phyloP scores from a whole-genome alignment of 2,797 vertebrate genomes.

The Hyperoplus lanceolatus region DNA sequence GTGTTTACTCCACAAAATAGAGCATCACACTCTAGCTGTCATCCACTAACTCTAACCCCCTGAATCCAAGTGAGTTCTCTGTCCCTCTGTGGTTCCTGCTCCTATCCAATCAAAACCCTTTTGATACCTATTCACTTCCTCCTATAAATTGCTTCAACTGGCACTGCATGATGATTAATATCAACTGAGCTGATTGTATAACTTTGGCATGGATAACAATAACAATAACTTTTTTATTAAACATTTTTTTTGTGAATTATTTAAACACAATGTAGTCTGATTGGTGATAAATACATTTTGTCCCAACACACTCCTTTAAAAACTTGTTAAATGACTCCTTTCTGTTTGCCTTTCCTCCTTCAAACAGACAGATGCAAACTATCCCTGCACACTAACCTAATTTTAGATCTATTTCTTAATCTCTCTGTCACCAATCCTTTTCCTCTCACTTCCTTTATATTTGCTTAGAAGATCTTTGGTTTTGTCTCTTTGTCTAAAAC shows the following conservation, averaged over 20 bases:
- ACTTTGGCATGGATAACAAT: slow-evolving; percentile 7
- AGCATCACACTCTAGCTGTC: slow-evolving; percentile 56
- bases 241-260: no score
- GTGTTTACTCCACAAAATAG: slow-evolving; percentile 80
- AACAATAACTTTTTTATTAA: not conserved
- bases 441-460: slow-evolving; percentile 48
- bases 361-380: slow-evolving; percentile 3
- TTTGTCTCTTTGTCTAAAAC: slow-evolving; percentile 13
- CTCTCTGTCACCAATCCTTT: slow-evolving; percentile 19
- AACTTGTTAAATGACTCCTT: slow-evolving; percentile 1
- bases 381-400: slow-evolving; percentile 4
- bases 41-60: slow-evolving; percentile 84
- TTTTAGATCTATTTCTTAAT: slow-evolving; percentile 25
- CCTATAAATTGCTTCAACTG: slow-evolving; percentile 3
- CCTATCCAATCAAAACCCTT: slow-evolving; percentile 40
- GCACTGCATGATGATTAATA: slow-evolving; percentile 46
- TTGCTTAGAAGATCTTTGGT: slow-evolving; percentile 17
- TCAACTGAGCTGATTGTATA: slow-evolving; percentile 17
- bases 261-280: not conserved
- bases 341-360: slow-evolving; percentile 4
- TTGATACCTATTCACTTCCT: slow-evolving; percentile 32
- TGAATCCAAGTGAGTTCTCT: slow-evolving; percentile 45
- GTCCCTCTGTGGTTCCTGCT: slow-evolving; percentile 64
- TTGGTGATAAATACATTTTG: not conserved
- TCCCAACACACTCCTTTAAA: not conserved